A percentile compares a stretch with the other conserved stretches of the same genome.
phyloP scores from a whole-genome alignment of 2,113 vertebrate species.

The Telmatochromis sp. region DNA sequence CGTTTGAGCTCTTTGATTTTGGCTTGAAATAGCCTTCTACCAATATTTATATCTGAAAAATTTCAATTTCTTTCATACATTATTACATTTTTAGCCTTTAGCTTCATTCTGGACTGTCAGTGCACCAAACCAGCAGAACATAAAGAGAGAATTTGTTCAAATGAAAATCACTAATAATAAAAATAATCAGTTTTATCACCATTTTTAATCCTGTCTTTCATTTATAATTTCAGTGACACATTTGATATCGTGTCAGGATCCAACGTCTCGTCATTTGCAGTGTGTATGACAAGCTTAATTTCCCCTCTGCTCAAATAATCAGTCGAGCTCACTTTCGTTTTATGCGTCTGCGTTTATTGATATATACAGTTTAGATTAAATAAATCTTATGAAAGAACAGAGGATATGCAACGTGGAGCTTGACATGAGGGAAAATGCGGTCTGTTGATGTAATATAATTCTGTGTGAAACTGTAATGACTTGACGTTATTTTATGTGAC shows the following conservation, averaged over 20 bases:
- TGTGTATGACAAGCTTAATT: neutral
- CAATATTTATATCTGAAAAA: neutral
- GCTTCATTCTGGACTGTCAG: neutral
- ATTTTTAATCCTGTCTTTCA: neutral
- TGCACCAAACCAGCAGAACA: neutral
- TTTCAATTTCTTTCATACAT: neutral
- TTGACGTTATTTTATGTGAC: neutral
- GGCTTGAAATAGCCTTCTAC: fast-evolving
- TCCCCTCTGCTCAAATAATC: neutral
- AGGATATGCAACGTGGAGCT: neutral
- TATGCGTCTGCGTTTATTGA: neutral
- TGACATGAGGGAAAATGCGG: neutral
- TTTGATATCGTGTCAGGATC: neutral
- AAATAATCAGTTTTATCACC: neutral
- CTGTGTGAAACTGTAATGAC: neutral
- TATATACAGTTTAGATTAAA: neutral
- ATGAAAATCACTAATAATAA: neutral
- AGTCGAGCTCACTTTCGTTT: neutral
- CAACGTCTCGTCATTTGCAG: neutral
- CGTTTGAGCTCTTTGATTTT: neutral
- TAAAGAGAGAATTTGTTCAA: neutral
- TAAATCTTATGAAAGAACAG: neutral
- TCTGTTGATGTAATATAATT: neutral
- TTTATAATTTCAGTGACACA: neutral
- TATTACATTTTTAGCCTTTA: neutral